Percentiles rank a stretch among this genome's conserved stretches.
These are phyloP conservation scores for Aphaenogaster floridana DNA, from an alignment of 1,140 invertebrate species.

Conservation along the genomic window DNA sequence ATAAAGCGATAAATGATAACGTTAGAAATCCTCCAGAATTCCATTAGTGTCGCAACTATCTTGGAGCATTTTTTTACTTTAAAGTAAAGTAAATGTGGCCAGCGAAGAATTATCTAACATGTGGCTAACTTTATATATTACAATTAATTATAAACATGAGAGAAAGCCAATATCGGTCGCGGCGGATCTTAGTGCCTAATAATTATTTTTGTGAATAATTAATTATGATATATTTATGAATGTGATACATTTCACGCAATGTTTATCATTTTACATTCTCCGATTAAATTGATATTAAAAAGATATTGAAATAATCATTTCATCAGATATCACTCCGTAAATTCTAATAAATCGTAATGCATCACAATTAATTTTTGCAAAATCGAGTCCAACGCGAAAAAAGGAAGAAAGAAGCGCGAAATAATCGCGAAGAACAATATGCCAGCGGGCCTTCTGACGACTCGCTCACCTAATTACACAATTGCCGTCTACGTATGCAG, in stretches of 20 bases:
- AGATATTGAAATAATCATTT: background rate
- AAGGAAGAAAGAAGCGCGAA: background rate
- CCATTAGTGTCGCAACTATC: background rate
- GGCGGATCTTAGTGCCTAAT: no score
- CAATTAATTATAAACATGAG: no score
- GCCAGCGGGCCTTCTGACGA: background rate
- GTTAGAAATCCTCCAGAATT: background rate
- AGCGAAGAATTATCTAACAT: background rate
- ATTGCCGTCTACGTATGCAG: background rate
- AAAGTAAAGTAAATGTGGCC: background rate
- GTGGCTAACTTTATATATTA: background rate
- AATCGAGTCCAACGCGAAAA: background rate
- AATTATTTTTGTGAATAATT: background rate
- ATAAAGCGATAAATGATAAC: conserved; percentile 20
- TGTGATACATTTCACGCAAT: background rate
- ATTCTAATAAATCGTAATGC: background rate
- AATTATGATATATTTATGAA: background rate
- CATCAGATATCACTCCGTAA: background rate
- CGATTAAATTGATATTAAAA: conserved; percentile 34
- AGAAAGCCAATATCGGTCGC: no score
- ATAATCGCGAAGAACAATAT: background rate
- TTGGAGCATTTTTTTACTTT: background rate
- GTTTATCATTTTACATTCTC: background rate
- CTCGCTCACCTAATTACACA: conserved; percentile 25
- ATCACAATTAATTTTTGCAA: background rate